These are phyloP conservation scores for Cettia cetti DNA, from an alignment of 2,113 vertebrate species.

Conservation along the genomic window DNA sequence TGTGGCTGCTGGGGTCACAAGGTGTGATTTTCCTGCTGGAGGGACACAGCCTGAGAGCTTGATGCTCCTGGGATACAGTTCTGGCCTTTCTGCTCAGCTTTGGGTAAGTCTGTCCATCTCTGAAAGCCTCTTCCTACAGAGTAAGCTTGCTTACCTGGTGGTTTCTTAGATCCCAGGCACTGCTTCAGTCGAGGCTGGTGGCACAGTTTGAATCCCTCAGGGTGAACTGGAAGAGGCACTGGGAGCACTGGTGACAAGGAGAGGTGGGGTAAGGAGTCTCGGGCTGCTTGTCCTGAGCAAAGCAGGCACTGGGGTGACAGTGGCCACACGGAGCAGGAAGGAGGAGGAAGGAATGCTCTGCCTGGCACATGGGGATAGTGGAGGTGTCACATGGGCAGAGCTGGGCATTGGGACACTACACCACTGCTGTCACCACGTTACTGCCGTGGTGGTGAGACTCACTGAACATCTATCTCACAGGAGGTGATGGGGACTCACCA, in stretches of 20 bases:
- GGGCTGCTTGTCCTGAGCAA: background rate
- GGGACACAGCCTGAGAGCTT: background rate
- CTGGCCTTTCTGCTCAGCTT: background rate
- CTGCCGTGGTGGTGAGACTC: background rate
- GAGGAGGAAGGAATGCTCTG: background rate
- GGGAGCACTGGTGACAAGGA: background rate
- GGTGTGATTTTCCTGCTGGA: background rate
- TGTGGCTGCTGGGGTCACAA: background rate
- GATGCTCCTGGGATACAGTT: background rate
- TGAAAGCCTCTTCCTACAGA: background rate
- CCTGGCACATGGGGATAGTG: background rate
- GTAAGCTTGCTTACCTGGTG: accelerated
- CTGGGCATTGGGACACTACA: background rate
- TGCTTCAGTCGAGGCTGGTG: accelerated
- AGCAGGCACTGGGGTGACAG: background rate
- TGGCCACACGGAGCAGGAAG: accelerated
- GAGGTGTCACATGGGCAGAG: background rate
- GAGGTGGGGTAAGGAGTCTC: background rate
- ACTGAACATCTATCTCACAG: background rate
- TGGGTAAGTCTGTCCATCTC: background rate
- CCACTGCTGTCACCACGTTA: accelerated
- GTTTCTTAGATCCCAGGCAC: background rate
- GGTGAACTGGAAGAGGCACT: background rate
- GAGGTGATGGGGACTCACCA: background rate
- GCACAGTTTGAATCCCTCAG: accelerated